Base-by-base conservation (phyloP, 2,888 invertebrate species). In the Xestia xanthographa region DNA sequence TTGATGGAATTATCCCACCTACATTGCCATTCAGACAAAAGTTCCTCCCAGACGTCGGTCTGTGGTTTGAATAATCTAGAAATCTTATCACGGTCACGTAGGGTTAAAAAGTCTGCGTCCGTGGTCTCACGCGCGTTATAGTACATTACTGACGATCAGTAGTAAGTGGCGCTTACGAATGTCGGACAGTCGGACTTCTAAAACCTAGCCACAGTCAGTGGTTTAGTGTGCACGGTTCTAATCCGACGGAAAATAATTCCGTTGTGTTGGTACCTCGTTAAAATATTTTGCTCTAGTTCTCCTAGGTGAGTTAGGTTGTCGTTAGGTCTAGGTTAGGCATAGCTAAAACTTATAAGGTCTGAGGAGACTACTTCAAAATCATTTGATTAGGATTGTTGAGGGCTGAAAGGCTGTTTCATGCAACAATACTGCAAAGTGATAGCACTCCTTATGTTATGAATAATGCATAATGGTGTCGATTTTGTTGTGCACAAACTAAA, bases 241-340 rank as follows among this genome's bases (percentile, higher is more conserved):
- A 91, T 88, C 72, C 86, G 73, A 82, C 82, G 62, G 74, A 83
- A 85, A 84, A 89, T 88, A 85, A 87, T 79, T 78, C 87, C 83
- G 87, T 88, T 90, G 86, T 90, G 87, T 83, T 70, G 20, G 83
- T 88, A 84, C 87, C 90, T 92, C 89, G 91, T 92, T 92, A 92
- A 90, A 92, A 91, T 90, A 78, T 83, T 90, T 86, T 89, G 92
- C 91, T 91, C 91, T 87, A 87, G 86, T 91, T 90, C 86, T 86
- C 86, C 76, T 82, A 77, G 77, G 67, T 69, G 79, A 45, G 41
- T 71, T 81, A 75, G 82, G 66, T 17, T 50, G 53, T 80, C 20
- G 65, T 56, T 73, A 56, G 74, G 45, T 60, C 65, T 66, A 76
- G 75, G 60, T 45, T n/a, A 26, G 73, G 48, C 45, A 5, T 29